phyloP scores from a whole-genome alignment of 2,797 vertebrate species.

The Channallabes apus region DNA sequence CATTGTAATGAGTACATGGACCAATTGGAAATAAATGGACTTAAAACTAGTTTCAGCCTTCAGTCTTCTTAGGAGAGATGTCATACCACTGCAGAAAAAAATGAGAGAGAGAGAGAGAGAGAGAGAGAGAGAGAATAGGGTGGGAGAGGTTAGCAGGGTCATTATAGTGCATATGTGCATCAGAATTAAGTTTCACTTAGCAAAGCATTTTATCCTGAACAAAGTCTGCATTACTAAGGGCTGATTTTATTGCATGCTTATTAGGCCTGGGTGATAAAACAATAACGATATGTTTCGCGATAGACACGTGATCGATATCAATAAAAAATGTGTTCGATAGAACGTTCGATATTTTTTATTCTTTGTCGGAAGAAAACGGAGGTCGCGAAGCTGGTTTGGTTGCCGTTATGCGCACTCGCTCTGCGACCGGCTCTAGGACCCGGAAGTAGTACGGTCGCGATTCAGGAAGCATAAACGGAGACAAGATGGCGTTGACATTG shows the following conservation, averaged over 20 bases:
- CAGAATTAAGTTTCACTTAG: slow-evolving; percentile 10
- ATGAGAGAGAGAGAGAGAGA: slow-evolving; percentile 2
- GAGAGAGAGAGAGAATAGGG: slow-evolving; percentile 16
- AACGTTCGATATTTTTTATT: too few species aligned
- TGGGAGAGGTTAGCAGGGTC: neutral
- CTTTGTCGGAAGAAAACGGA: too few species aligned
- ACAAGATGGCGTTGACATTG: too few species aligned
- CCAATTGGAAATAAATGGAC: neutral
- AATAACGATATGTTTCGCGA: too few species aligned
- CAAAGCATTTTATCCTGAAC: neutral
- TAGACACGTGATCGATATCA: too few species aligned
- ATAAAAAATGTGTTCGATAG: too few species aligned
- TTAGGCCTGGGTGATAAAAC: too few species aligned
- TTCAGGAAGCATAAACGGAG: too few species aligned
- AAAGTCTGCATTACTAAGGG: neutral
- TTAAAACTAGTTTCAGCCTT: neutral
- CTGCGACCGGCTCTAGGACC: too few species aligned
- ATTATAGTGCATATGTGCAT: neutral
- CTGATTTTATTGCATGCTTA: neutral
- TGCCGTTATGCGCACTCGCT: too few species aligned
- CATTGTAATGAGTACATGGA: slow-evolving; percentile 9
- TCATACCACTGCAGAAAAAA: slow-evolving; percentile 22
- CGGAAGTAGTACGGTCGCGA: too few species aligned
- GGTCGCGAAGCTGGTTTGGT: too few species aligned
- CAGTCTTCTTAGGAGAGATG: slow-evolving; percentile 11